These are phyloP conservation scores for Peromyscus californicus DNA, from an alignment of 2,113 vertebrate genomes.

Conservation along the genomic window DNA sequence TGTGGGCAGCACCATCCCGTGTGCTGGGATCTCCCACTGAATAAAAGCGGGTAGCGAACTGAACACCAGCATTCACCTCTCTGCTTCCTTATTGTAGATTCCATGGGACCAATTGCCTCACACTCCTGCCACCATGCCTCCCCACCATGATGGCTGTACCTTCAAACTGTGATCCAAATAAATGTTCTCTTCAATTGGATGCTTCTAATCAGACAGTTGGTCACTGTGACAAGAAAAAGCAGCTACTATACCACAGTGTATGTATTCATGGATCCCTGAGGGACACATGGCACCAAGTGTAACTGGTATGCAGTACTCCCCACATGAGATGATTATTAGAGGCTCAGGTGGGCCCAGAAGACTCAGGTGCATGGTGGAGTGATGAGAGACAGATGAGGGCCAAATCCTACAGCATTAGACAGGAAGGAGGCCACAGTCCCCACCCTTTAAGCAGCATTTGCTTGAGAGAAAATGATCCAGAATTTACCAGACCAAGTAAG, in stretches of 20 bases:
- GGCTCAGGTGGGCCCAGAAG: neutral
- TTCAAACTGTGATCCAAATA: neutral
- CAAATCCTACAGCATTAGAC: neutral
- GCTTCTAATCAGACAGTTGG: neutral
- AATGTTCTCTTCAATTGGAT: too few species aligned
- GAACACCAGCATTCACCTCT: neutral
- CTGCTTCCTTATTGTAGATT: neutral
- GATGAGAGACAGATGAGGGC: rapidly evolving
- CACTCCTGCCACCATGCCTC: too few species aligned
- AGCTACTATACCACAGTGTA: neutral
- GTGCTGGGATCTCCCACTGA: neutral
- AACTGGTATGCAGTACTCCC: too few species aligned
- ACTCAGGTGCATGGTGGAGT: neutral
- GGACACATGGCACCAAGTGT: neutral
- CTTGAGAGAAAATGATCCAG: neutral
- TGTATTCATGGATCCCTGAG: neutral
- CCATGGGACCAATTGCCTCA: neutral
- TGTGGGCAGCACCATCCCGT: neutral
- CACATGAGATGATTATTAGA: neutral
- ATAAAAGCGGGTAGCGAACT: neutral
- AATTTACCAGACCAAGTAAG: neutral
- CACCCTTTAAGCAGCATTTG: neutral
- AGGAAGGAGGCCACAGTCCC: rapidly evolving
- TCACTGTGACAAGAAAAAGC: neutral
- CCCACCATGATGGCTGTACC: neutral